phyloP scores from a whole-genome alignment of 2,888 invertebrate species.

The Xestia xanthographa region DNA sequence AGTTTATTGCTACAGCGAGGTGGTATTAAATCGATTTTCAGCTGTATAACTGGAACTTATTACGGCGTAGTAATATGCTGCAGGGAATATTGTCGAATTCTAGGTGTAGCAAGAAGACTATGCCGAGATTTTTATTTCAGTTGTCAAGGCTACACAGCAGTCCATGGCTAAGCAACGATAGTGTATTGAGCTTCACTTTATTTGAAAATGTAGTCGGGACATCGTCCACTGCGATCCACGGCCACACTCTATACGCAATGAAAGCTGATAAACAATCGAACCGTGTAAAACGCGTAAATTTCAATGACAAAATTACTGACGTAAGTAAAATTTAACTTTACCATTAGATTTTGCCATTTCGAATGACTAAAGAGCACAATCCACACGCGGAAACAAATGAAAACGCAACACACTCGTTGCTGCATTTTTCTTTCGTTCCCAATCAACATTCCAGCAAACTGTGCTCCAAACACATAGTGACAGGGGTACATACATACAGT shows the following conservation, averaged over 20 bases:
- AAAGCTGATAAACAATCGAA: too few relatives aligned
- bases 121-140: background rate
- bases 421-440: constrained; percentile 50
- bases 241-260: too few relatives aligned
- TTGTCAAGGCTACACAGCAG: background rate
- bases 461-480: constrained; percentile 59
- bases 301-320: too few relatives aligned
- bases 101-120: background rate
- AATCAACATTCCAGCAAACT: constrained; percentile 57
- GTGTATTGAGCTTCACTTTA: too few relatives aligned
- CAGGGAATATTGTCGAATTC: too few relatives aligned
- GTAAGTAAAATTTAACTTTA: background rate
- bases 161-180: too few relatives aligned
- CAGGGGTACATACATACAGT: constrained; percentile 45
- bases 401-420: constrained; percentile 13
- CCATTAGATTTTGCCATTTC: background rate
- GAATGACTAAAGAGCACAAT: background rate
- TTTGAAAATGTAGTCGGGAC: too few relatives aligned
- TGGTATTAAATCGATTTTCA: constrained; percentile 22
- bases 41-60: constrained; percentile 19
- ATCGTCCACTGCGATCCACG: too few relatives aligned
- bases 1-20: constrained; percentile 48
- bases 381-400: constrained; percentile 3
- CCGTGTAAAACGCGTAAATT: background rate
- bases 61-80: background rate